Conservation (phyloP, 1,140 invertebrate species). For the Diuraphis noxia region DNA sequence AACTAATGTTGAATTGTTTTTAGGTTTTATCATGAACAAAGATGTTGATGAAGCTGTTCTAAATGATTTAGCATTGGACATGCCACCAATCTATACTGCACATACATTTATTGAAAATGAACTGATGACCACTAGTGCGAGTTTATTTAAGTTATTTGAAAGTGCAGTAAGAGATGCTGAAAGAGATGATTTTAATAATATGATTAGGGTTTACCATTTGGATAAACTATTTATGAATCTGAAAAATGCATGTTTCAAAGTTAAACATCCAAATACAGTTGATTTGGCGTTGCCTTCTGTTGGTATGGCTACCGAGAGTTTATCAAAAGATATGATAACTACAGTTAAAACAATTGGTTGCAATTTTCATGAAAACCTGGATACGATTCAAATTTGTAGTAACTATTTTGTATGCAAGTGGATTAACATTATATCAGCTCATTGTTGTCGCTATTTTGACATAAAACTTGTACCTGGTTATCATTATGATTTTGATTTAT, state of each 20-base stretch:
- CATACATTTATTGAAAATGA: constrained; percentile 12
- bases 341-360: constrained; percentile 14
- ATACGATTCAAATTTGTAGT: neutral
- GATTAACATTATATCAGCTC: constrained; percentile 36
- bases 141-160: neutral
- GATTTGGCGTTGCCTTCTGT: constrained; percentile 26
- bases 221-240: constrained; percentile 41
- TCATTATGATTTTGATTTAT: constrained; percentile 38
- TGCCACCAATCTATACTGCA: constrained; percentile 39
- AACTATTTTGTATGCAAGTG: constrained; percentile 34
- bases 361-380: constrained; percentile 18
- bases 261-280: neutral
- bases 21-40: constrained; percentile 34
- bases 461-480: constrained; percentile 2
- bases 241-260: neutral
- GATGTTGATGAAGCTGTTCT: constrained; percentile 16
- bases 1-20: neutral
- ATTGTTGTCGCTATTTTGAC: constrained; percentile 30
- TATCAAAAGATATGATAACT: constrained; percentile 25
- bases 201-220: constrained; percentile 34
- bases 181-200: neutral
- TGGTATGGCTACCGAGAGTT: constrained; percentile 20
- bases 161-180: constrained; percentile 10
- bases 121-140: neutral
- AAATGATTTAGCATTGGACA: constrained; percentile 19